Evolutionary conservation across 2,113 vertebrate species (phyloP).

Genomic region (Hippocampus zosterae): DNA sequence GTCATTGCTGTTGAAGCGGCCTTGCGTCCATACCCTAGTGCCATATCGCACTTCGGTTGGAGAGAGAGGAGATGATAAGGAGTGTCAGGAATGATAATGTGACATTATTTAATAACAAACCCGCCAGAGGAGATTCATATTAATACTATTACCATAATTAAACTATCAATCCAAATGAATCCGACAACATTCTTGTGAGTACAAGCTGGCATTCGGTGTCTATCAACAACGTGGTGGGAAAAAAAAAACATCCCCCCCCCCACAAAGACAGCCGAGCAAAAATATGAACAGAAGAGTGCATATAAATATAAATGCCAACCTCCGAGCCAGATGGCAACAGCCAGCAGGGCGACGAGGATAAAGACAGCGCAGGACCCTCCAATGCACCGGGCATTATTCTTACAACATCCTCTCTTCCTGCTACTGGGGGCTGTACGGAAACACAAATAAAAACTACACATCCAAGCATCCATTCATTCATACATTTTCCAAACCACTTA

Average conservation of each 20-base stretch:
- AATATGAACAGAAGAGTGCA: neutral
- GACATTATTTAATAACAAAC: neutral
- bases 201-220: neutral
- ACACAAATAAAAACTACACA: conserved; percentile 2
- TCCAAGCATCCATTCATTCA: neutral
- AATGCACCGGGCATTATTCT: conserved; percentile 23
- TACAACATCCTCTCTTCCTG: conserved; percentile 34
- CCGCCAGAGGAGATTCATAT: neutral
- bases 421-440: conserved; percentile 37
- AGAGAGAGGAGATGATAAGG: neutral
- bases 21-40: neutral
- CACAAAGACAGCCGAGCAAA: no score
- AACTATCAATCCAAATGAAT: neutral
- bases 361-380: conserved; percentile 34
- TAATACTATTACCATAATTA: neutral
- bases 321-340: conserved; percentile 67
- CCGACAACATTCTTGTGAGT: neutral
- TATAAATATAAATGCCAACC: conserved; percentile 45
- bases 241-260: neutral
- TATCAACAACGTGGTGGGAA: neutral
- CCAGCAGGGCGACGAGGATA: conserved; percentile 50
- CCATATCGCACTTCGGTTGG: conserved; percentile 55
- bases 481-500: neutral
- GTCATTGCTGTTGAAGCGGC: fast-evolving
- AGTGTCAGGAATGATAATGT: neutral